Evolutionary conservation across 2,113 vertebrate species (phyloP).

Genomic region (Gallinago paraguaiae): DNA sequence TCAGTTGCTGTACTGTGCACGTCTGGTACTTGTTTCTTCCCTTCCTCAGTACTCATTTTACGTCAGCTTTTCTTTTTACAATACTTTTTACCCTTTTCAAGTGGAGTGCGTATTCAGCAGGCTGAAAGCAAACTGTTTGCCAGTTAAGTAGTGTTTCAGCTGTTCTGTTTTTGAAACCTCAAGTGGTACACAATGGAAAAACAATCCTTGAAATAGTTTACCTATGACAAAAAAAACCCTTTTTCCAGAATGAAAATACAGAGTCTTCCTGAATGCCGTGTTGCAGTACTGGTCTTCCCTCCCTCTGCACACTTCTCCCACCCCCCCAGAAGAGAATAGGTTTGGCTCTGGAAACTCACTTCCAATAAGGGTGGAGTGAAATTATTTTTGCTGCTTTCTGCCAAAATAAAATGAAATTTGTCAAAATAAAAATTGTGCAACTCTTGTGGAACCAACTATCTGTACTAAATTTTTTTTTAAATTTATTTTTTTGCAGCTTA

Average conservation of each 20-base stretch:
- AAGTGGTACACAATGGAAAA: neutral
- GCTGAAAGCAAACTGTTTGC: neutral
- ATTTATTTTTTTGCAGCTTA: neutral
- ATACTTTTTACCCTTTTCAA: neutral
- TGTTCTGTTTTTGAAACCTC: neutral
- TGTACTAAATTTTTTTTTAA: neutral
- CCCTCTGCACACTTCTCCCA: neutral
- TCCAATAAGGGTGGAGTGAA: neutral
- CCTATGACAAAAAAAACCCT: neutral
- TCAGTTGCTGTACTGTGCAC: neutral
- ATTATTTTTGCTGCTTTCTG: neutral
- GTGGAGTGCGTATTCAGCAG: neutral
- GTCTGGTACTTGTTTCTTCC: neutral
- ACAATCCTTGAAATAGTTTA: neutral
- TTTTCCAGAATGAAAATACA: neutral
- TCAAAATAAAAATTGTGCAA: neutral
- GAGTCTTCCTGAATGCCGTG: neutral
- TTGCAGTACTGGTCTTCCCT: neutral
- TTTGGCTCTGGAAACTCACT: neutral
- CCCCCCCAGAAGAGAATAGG: neutral
- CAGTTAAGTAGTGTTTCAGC: slow-evolving; percentile 3
- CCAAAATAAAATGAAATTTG: neutral
- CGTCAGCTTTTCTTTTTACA: neutral
- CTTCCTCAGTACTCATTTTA: neutral
- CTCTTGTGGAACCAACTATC: neutral